Percentiles rank a stretch among this genome's conserved stretches.
Evolutionary conservation across 2,113 vertebrate genomes (phyloP).

Genomic region (Chunga burmeisteri): DNA sequence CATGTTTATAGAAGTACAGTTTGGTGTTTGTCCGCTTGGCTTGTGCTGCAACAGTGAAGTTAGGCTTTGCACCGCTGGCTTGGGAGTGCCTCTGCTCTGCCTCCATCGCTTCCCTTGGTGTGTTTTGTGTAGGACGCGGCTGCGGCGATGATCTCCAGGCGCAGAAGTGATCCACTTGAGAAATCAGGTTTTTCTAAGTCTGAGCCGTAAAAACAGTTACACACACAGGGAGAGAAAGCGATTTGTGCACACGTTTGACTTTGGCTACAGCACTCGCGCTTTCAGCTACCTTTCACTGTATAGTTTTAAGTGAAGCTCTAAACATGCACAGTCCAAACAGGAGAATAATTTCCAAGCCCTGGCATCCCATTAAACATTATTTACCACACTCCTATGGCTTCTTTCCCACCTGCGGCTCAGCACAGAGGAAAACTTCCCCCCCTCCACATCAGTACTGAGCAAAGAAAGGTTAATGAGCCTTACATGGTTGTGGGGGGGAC

Average conservation of each 20-base stretch:
- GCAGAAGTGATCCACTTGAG: not conserved
- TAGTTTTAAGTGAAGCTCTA: not conserved
- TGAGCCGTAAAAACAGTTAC: not conserved
- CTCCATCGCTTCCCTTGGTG: too few relatives aligned
- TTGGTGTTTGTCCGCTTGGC: not conserved
- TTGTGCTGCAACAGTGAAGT: not conserved
- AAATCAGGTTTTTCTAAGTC: not conserved
- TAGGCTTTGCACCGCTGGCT: not conserved
- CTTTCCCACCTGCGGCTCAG: not conserved
- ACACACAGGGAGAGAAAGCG: not conserved
- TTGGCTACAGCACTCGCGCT: too few relatives aligned
- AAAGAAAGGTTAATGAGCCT: not conserved
- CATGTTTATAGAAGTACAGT: fast-evolving
- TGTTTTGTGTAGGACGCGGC: not conserved
- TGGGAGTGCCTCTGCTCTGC: not conserved
- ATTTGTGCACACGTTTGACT: fast-evolving
- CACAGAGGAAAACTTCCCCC: too few relatives aligned
- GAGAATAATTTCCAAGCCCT: not conserved
- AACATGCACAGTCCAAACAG: not conserved
- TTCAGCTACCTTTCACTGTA: not conserved
- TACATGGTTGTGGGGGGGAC: fast-evolving
- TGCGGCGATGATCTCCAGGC: not conserved
- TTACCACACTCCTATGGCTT: fast-evolving
- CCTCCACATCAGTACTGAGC: not conserved
- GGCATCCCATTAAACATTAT: not conserved